Evolutionary conservation across 2,113 vertebrate genomes (phyloP), one percentile per base, ranked within the genome.

Genomic region (Baryphthengus martii): DNA sequence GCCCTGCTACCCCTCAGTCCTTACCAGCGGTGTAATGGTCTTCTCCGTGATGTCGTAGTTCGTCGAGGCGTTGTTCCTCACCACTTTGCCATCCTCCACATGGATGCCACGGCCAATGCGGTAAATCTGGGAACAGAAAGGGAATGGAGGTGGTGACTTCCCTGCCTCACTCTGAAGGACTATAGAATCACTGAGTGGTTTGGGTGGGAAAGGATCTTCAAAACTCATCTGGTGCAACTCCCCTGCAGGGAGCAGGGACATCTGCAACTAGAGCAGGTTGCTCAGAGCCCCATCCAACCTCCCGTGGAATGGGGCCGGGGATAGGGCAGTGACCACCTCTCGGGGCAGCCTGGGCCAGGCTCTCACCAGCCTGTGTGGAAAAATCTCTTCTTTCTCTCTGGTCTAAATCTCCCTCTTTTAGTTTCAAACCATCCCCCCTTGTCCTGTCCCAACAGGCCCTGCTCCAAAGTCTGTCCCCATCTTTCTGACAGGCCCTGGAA

Each of bases 1-100:
- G 44, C 49, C 62, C 67, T 25, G 13, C 4, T 20, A 28, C 6
- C 17, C 35, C 56, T 45, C 59, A 52, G 90, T 6, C 35, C 79
- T 97, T 86, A 98, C 98, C 98, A 98, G 21, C 0, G 98, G 98
- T 0, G 98, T 98, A 67, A 98, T 98, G 47, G 97, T 97, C 73
- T 98, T 98, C 92, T 98, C 97, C 0, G 98, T 98, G 52, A 98
- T 26, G 0, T 98, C 98, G 0, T 98, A 98, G 96, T 95, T 92
- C 0, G 98, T 98, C 2, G 98, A 95, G 2, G 98, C 98, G 0
- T 98, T 98, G 96, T 98, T 98, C 96, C 74, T 98, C 75, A 98
- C 97, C 92, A 98, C 52, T 37, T 98, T 98, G 75, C 98, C 98
- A 1, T 98, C 98, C 65, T 98, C 95, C 53, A 96, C 62, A 1